These are phyloP conservation scores for Latrodectus elegans DNA, from an alignment of 2,888 invertebrate genomes.

Conservation along the genomic window DNA sequence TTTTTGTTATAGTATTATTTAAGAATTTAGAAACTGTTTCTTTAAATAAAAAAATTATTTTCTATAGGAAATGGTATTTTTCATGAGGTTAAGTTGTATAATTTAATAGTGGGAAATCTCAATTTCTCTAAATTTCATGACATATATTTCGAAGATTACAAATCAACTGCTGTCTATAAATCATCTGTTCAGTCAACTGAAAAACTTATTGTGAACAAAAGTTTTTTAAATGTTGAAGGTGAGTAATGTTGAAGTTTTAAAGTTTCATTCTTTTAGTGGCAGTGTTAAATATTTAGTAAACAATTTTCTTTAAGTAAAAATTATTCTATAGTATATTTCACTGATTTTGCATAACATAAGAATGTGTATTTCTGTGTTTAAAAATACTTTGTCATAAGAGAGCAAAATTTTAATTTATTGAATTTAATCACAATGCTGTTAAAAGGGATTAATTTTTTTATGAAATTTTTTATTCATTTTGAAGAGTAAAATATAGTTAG, in stretches of 20 bases:
- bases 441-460: no score
- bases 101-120: background rate
- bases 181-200: background rate
- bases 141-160: constrained; percentile 6
- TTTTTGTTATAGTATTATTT: no score
- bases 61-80: background rate
- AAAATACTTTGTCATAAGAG: no score
- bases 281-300: constrained; percentile 5
- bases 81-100: background rate
- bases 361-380: no score
- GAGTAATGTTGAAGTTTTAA: background rate
- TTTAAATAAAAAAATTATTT: background rate
- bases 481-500: no score
- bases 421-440: no score
- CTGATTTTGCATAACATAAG: no score
- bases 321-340: no score
- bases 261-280: background rate
- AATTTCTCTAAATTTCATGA: background rate
- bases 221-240: constrained; percentile 18
- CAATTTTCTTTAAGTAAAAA: background rate
- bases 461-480: no score
- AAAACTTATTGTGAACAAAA: constrained; percentile 8
- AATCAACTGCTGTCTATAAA: background rate
- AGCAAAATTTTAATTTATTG: no score
- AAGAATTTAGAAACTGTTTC: no score